These are phyloP conservation scores for Lepus americanus DNA, from an alignment of 2,113 vertebrate species.

Conservation along the genomic window DNA sequence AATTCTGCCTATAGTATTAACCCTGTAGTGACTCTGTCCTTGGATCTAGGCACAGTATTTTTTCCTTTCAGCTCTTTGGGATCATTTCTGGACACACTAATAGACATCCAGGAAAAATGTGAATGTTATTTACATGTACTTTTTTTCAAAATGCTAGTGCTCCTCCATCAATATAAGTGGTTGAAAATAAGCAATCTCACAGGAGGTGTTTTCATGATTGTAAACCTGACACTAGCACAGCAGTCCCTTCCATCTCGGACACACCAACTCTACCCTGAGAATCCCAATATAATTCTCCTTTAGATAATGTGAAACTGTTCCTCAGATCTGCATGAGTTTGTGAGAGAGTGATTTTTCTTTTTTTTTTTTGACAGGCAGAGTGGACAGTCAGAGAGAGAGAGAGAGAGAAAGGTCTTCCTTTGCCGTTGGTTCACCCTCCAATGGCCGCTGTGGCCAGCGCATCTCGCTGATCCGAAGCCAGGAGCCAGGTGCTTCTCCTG, in stretches of 20 bases:
- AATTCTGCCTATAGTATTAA: not conserved
- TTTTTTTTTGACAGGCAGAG: no score
- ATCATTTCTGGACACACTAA: not conserved
- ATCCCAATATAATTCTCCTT: not conserved
- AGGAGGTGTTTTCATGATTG: not conserved
- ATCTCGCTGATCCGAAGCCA: no score
- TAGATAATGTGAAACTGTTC: not conserved
- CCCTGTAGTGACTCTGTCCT: not conserved
- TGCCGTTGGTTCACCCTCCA: no score
- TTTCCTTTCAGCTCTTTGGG: not conserved
- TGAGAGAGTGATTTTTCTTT: not conserved
- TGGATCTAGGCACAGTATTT: not conserved
- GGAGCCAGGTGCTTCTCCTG: no score
- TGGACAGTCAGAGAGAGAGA: no score
- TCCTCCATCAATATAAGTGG: not conserved
- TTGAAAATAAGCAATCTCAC: conserved; percentile 3
- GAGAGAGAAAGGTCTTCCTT: no score
- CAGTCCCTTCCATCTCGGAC: not conserved
- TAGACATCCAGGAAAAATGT: not conserved
- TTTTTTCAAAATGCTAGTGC: conserved; percentile 5
- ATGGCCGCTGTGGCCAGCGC: no score
- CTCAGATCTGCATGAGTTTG: not conserved
- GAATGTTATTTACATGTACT: not conserved
- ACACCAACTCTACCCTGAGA: not conserved
- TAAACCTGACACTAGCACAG: not conserved